Evolutionary conservation across 1,140 invertebrate genomes (phyloP).

Genomic region (Drosophila arizonae): DNA sequence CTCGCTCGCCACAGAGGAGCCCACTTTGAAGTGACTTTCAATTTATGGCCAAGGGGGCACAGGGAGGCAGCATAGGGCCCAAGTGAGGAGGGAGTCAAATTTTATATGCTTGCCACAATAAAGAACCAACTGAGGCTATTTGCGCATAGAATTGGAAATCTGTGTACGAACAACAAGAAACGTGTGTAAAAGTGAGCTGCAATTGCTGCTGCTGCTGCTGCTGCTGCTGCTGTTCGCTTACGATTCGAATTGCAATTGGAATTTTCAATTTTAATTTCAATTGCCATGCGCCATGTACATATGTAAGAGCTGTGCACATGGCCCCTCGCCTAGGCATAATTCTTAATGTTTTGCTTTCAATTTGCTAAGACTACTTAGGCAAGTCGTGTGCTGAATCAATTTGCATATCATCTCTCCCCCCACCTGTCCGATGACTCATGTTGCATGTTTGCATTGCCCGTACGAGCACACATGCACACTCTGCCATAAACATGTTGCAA

Average conservation of each 20-base stretch:
- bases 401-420: slow-evolving; percentile 52
- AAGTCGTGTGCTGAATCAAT: slow-evolving; percentile 45
- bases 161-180: slow-evolving; percentile 61
- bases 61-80: too few species aligned
- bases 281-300: slow-evolving; percentile 38
- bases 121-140: slow-evolving; percentile 50
- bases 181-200: slow-evolving; percentile 15
- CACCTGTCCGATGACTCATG: neutral
- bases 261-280: slow-evolving; percentile 42
- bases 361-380: slow-evolving; percentile 72
- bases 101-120: slow-evolving; percentile 25
- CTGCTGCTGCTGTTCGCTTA: neutral
- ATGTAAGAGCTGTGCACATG: slow-evolving; percentile 56
- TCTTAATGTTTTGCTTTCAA: slow-evolving; percentile 80
- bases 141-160: slow-evolving; percentile 67
- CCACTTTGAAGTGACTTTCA: slow-evolving; percentile 37
- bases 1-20: slow-evolving; percentile 24
- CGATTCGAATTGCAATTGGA: slow-evolving; percentile 10
- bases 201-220: neutral
- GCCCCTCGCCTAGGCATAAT: slow-evolving; percentile 67
- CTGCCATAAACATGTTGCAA: slow-evolving; percentile 35
- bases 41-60: slow-evolving; percentile 29
- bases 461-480: neutral
- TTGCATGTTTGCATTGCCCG: slow-evolving; percentile 10
- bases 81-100: slow-evolving; percentile 18